Evolutionary conservation across 2,797 vertebrate genomes (phyloP).

Genomic region (Prunella strophiata): DNA sequence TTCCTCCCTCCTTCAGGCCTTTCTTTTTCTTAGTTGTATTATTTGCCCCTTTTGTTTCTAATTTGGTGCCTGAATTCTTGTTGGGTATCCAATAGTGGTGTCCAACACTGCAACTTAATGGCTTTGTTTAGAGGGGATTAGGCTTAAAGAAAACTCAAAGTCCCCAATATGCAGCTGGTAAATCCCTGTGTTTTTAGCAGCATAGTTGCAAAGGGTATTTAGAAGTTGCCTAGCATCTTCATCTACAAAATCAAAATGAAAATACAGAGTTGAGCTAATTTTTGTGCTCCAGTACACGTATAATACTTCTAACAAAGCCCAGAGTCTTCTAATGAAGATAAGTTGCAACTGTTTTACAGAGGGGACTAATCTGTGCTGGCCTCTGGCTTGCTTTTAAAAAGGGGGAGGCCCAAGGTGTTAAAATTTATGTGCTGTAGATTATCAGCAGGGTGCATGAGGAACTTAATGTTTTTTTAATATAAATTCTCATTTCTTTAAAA

Average conservation of each 20-base stretch:
- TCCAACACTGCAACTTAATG: neutral
- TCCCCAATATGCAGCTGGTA: neutral
- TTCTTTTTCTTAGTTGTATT: neutral
- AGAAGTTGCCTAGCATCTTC: neutral
- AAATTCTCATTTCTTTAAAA: neutral
- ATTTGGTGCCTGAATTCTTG: neutral
- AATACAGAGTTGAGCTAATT: neutral
- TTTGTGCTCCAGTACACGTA: neutral
- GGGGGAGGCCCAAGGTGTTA: neutral
- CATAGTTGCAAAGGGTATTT: neutral
- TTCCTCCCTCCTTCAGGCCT: neutral
- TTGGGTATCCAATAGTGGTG: too few relatives aligned
- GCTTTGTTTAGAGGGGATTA: neutral
- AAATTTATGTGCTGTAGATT: neutral
- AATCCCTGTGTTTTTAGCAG: neutral
- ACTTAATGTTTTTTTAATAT: neutral
- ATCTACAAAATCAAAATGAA: neutral
- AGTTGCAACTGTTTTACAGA: neutral
- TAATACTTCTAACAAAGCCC: neutral
- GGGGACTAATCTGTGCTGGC: neutral
- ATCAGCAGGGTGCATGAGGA: neutral
- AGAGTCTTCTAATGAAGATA: neutral
- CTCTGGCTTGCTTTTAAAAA: neutral
- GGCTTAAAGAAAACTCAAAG: neutral
- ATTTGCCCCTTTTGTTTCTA: neutral